phyloP scores from a whole-genome alignment of 2,797 vertebrate species.

The Podarcis siculus region DNA sequence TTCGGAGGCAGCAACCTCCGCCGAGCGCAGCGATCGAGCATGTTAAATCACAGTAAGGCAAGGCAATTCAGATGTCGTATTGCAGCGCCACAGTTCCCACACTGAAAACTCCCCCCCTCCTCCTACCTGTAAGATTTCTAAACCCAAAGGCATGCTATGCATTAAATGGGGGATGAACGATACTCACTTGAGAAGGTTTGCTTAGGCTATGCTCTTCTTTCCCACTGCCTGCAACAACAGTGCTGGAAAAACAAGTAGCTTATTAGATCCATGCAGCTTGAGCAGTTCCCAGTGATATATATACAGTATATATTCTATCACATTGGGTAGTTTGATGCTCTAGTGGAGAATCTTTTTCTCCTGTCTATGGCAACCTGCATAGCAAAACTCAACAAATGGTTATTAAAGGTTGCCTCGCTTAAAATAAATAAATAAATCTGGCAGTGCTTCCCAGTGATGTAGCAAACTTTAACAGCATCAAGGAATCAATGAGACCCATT shows the following conservation, averaged over 20 bases:
- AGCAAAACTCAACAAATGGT: constrained; percentile 52
- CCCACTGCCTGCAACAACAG: constrained; percentile 62
- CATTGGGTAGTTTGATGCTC: neutral
- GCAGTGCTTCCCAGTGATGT: constrained; percentile 26
- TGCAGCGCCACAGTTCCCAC: constrained; percentile 55
- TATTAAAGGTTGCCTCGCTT: constrained; percentile 19
- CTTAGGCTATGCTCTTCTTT: constrained; percentile 54
- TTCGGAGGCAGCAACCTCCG: constrained; percentile 57
- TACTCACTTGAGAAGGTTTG: constrained; percentile 66
- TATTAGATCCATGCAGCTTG: constrained; percentile 69
- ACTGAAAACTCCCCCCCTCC: constrained; percentile 39
- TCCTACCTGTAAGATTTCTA: constrained; percentile 46
- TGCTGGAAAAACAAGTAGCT: constrained; percentile 66
- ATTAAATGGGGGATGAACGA: neutral
- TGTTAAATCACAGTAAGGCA: constrained; percentile 61
- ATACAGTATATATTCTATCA: neutral
- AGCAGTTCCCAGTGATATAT: constrained; percentile 45
- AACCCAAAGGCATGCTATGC: constrained; percentile 25
- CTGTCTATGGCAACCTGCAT: constrained; percentile 53
- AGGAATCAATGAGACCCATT: constrained; percentile 25
- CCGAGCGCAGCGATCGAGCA: constrained; percentile 59
- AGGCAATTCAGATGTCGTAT: constrained; percentile 52
- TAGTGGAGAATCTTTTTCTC: constrained; percentile 48
- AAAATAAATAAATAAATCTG: neutral
- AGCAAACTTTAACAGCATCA: constrained; percentile 40